Base-by-base conservation (phyloP, 2,113 vertebrate species). In the Chamaea fasciata region DNA sequence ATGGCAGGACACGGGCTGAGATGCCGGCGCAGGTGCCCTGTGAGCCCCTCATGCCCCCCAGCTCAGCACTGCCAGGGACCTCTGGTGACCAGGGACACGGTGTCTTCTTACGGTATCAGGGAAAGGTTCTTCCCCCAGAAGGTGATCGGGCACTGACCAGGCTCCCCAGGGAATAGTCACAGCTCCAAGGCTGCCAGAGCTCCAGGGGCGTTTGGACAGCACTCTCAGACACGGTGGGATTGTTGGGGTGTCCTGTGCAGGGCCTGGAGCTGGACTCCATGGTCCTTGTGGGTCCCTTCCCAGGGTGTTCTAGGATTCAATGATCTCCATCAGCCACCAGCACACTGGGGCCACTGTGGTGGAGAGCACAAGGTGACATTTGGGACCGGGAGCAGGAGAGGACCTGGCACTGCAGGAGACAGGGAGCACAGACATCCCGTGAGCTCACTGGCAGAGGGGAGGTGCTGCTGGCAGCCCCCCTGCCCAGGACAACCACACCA, bases 161-260 rank as follows among this genome's bases (percentile, higher is more conserved):
- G 30, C 31, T 80, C 31, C 30, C 30, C n/a, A 49, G 24, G 30
- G 41, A 41, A 62, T 47, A 41, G 57, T 3, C 50, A 31, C 2
- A 0, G 59, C 17, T 21, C 26, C 31, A 5, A 73, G 18, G 26
- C 59, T 50, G 50, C 31, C 68, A 59, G 52, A 74, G 52, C 60
- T 46, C 53, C 11, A 21, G 28, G 28, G 75, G 46, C 0, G 0
- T 46, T 39, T 50, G 37, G 59, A n/a, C 15, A 20, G 1, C 0
- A 0, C 31, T 13, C 68, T 23, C 18, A 50, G 22, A 24, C 47
- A 49, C 47, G 22, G 26, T 65, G 59, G 52, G 37, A 23, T 44
- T 65, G 27, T 3, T 65, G 44, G 44, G 27, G 18, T 42, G 27
- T 63, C n/a, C 31, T 65, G 57, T 8, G 59, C 27, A 57, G 18